Base-by-base conservation (phyloP, 1,140 invertebrate species). In the Musca vetustissima region DNA sequence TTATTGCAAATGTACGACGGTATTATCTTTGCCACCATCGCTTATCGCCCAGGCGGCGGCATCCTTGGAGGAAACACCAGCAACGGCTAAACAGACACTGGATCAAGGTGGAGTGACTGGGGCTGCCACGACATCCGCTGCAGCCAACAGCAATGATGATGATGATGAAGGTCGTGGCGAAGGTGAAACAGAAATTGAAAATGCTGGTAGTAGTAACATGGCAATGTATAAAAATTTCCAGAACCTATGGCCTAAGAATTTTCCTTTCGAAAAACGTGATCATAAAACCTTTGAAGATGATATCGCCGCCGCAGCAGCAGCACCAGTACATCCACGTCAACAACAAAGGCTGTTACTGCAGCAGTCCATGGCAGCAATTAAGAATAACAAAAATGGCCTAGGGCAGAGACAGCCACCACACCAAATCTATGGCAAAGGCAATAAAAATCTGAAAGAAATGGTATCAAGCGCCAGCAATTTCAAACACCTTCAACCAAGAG, bases 11-110 rank as follows among this genome's bases (percentile, higher is more conserved):
- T 61, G 57, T 76, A 72, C 76, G 68, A 72, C 76, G 65, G 78
- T 74, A 50, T 76, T 80, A 80, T 80, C 78, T 80, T 76, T 80
- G 74, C 78, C 78, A 80, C 78, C 76, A 80, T 80, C 78, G 78
- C 76, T 80, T 80, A 80, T 80, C 78, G 76, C 76, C 52, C 70
- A 70, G 65, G 76, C 75, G 28, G 28, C 36, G 73, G 74, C 73
- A 76, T 79, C 78, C 78, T 78, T 80, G 76, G 73, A 74, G 67
- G 71, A 70, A 50, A 36, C 68, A 67, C 1, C 64, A 61, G 19
- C 32, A 7, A 4, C 6, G n/a, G n/a, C n/a, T n/a, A n/a, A n/a
- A n/a, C 15, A 48, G 52, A 24, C 25, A 36, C 11, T 66, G 65
- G n/a, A 22, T 48, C 47, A 53, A 22, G 0, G 14, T 4, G 3